Evolutionary conservation across 2,888 invertebrate species (phyloP).

Genomic region (Ophion ventricosus): DNA sequence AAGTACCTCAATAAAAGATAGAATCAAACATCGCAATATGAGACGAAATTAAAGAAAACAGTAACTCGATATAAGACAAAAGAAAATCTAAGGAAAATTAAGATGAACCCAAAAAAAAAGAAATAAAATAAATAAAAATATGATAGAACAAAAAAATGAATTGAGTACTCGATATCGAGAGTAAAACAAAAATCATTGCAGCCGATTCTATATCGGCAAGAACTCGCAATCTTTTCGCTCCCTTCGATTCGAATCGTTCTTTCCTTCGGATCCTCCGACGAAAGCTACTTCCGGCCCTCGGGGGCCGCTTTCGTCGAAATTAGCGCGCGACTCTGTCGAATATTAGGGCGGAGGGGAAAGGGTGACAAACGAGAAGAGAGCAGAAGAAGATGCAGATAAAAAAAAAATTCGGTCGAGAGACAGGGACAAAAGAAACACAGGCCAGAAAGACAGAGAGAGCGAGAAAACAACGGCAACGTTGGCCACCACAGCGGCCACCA

Average conservation of each 20-base stretch:
- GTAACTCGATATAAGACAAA: too few relatives aligned
- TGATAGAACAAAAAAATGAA: too few relatives aligned
- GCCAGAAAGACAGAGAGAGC: background rate
- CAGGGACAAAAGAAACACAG: slow-evolving; percentile 19
- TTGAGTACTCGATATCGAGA: background rate
- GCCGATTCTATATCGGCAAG: slow-evolving; percentile 17
- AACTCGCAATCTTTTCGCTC: slow-evolving; percentile 10
- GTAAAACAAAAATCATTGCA: background rate
- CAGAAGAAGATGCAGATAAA: slow-evolving; percentile 2
- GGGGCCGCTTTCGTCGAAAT: slow-evolving; percentile 67
- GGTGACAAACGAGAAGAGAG: slow-evolving; percentile 3
- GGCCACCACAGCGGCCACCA: slow-evolving; percentile 48
- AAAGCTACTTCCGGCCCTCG: slow-evolving; percentile 60
- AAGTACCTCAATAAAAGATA: too few relatives aligned
- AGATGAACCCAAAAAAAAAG: too few relatives aligned
- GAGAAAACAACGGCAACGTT: slow-evolving; percentile 41
- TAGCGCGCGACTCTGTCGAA: slow-evolving; percentile 49
- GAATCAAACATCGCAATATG: too few relatives aligned
- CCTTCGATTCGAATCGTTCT: background rate
- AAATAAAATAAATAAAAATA: too few relatives aligned
- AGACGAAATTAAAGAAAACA: too few relatives aligned
- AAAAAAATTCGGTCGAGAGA: slow-evolving; percentile 4
- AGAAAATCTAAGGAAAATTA: too few relatives aligned
- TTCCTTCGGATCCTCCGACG: slow-evolving; percentile 28
- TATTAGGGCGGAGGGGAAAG: background rate